Base-by-base conservation (phyloP, 2,888 invertebrate species). In the Cryptocephalus moraei region DNA sequence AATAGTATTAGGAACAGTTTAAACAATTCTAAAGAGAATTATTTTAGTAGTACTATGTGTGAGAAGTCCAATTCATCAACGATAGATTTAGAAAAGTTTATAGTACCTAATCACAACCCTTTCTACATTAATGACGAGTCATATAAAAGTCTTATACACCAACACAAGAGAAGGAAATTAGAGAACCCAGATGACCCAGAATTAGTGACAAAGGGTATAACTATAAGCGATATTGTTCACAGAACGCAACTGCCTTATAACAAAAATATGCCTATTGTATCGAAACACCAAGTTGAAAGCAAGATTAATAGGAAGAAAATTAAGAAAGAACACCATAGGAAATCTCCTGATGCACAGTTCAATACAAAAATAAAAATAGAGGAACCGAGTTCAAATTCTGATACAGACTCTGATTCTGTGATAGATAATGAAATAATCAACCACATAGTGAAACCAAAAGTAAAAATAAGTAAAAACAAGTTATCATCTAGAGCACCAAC, bases 121-220 rank as follows among this genome's bases (percentile, higher is more conserved):
- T 74, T 73, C 57, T 78, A 78, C 55, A 69, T 77, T 12, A 77
- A 72, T 8, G 78, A 87, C 56, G 82, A 84, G 46, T 76, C 78
- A 47, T 80, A 86, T 57, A 80, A 79, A 54, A 78, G 80, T 61
- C 80, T 89, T 68, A 65, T 91, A 14, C 68, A 77, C 33, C 76
- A 79, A 41, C 90, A 90, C 63, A 84, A 84, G 62, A 76, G 79
- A 49, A 74, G 86, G 54, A 80, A 86, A 67, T 70, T 80, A 38
- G 80, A 81, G 49, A 79, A 80, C 63, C 81, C 84, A 80, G 76
- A 78, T 59, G 82, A 86, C 64, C 82, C 85, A 12, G 88, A 89
- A 66, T 73, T 89, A 44, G 84, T 85, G 60, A 86, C 84, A 10
- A 77, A 80, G 56, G 86, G 61, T 51, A 83, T 91, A 56, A 81